Percentiles rank a stretch among this genome's conserved stretches.
Evolutionary conservation across 2,888 invertebrate genomes (phyloP).

Genomic region (Subacronicta megacephala): DNA sequence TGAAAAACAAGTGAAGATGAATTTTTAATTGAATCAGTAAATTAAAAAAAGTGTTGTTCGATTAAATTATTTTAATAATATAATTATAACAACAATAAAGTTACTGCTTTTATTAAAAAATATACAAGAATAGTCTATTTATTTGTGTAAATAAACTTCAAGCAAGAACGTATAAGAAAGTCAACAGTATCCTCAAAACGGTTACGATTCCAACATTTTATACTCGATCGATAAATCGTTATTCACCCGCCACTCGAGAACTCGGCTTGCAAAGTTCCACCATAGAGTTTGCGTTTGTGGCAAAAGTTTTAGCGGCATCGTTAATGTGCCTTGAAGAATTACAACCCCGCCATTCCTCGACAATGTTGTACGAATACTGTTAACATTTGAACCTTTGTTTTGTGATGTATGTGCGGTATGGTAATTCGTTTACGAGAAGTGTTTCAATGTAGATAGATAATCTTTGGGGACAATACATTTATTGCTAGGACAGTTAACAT

Average conservation of each 20-base stretch:
- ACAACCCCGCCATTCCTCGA: constrained; percentile 44
- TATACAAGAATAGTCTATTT: no score
- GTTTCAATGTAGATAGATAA: constrained; percentile 13
- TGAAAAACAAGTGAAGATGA: no score
- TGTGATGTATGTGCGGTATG: constrained; percentile 38
- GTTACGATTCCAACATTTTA: constrained; percentile 32
- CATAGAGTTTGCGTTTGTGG: constrained; percentile 50
- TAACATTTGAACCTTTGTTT: constrained; percentile 47
- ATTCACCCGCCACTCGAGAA: constrained; percentile 19
- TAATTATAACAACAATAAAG: no score
- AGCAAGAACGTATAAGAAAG: background rate
- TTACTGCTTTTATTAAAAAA: no score
- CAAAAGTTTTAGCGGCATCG: constrained; percentile 44
- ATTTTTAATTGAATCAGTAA: no score
- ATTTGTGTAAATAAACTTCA: no score
- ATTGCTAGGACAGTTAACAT: no score
- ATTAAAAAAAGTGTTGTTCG: no score
- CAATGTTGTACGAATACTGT: constrained; percentile 41
- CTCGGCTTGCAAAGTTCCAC: constrained; percentile 29
- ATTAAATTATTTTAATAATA: no score
- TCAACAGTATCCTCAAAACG: constrained; percentile 12
- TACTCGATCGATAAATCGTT: constrained; percentile 54
- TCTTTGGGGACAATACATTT: constrained; percentile 1
- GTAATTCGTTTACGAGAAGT: constrained; percentile 28
- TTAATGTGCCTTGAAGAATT: constrained; percentile 59